Conservation (phyloP, 1,140 invertebrate species). For the Cotesia typhae region DNA sequence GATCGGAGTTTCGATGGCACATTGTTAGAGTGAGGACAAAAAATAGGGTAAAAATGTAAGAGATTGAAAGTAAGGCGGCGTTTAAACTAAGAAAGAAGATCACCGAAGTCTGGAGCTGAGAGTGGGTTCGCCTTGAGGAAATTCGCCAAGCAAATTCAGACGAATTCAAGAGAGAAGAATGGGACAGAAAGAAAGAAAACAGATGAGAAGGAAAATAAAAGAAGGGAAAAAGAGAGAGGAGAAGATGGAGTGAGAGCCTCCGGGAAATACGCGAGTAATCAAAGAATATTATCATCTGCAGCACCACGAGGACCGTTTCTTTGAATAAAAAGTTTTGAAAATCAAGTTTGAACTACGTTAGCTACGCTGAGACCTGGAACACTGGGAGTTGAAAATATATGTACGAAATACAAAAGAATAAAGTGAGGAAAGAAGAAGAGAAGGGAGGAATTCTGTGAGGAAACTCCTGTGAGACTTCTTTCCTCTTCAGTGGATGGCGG, state of each 20-base stretch:
- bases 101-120: conserved; percentile 30
- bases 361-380: conserved; percentile 17
- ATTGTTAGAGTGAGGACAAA: conserved; percentile 5
- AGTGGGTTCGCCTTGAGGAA: conserved; percentile 21
- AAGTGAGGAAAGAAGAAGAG: conserved; percentile 10
- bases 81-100: conserved; percentile 30
- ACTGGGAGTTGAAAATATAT: conserved; percentile 14
- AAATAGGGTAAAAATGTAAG: conserved; percentile 16
- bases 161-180: neutral
- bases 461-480: conserved; percentile 11
- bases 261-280: conserved; percentile 33
- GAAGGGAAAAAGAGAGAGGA: neutral
- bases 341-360: conserved; percentile 35
- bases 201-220: conserved; percentile 14
- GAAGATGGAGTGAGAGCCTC: conserved; percentile 17
- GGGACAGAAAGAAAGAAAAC: neutral
- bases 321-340: conserved; percentile 34
- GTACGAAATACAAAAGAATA: neutral
- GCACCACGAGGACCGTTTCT: conserved; percentile 20
- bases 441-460: neutral
- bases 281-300: conserved; percentile 35
- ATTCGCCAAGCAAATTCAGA: conserved; percentile 27
- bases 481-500: neutral
- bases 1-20: neutral
- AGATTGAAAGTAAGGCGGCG: conserved; percentile 27